phyloP scores from a whole-genome alignment of 2,797 vertebrate species.

The Sebastes matsubarae region DNA sequence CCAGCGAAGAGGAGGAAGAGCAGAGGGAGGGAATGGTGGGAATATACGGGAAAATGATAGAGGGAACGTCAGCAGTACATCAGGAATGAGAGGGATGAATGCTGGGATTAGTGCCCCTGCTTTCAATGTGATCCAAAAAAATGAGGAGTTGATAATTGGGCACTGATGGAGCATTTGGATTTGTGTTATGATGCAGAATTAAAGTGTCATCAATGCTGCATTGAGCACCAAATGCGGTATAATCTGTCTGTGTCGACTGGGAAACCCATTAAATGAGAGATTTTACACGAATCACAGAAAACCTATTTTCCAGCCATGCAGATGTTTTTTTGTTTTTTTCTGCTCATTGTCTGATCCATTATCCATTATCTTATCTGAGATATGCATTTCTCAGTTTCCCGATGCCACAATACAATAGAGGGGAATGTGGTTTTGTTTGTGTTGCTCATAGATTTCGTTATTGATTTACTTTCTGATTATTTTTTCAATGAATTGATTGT shows the following conservation, averaged over 20 bases:
- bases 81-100: neutral
- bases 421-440: neutral
- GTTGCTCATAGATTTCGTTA: neutral
- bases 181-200: conserved; percentile 22
- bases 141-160: conserved; percentile 17
- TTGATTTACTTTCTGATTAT: neutral
- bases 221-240: neutral
- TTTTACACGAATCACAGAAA: neutral
- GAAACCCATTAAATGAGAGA: neutral
- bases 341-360: neutral
- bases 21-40: neutral
- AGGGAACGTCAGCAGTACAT: neutral
- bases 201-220: neutral
- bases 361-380: neutral
- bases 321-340: neutral
- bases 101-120: conserved; percentile 1
- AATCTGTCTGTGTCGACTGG: neutral
- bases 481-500: neutral
- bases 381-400: neutral
- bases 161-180: conserved; percentile 17
- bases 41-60: conserved; percentile 14
- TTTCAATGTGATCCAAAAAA: conserved; percentile 12
- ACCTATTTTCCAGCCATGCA: neutral
- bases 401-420: neutral
- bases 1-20: neutral